These are phyloP conservation scores for Columbina picui DNA, from an alignment of 2,113 vertebrate species.

Conservation along the genomic window DNA sequence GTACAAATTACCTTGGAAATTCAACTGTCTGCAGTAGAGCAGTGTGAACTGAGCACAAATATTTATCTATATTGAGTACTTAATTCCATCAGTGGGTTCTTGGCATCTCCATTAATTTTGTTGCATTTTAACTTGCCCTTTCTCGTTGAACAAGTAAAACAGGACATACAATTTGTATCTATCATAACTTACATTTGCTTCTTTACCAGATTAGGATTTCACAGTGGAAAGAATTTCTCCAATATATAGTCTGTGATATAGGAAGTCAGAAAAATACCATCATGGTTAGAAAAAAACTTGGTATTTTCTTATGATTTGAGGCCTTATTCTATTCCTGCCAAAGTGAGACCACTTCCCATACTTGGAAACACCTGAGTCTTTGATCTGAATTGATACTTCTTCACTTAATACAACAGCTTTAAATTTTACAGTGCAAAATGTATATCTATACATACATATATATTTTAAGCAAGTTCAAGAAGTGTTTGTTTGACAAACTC, in stretches of 20 bases:
- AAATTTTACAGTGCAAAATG: background rate
- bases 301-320: background rate
- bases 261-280: background rate
- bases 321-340: background rate
- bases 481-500: background rate
- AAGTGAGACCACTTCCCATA: background rate
- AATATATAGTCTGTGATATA: background rate
- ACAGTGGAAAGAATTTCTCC: background rate
- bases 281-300: fast-evolving
- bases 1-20: background rate
- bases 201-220: background rate
- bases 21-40: background rate
- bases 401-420: background rate
- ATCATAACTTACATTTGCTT: background rate
- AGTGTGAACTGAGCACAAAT: background rate
- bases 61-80: background rate
- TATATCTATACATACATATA: background rate
- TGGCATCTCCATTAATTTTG: background rate
- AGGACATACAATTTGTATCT: background rate
- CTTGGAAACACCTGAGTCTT: background rate
- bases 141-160: background rate
- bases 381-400: background rate
- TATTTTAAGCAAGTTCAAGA: background rate
- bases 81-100: background rate
- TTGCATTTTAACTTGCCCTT: background rate